Percentiles rank a stretch among this genome's conserved stretches.
phyloP scores from a whole-genome alignment of 1,140 invertebrate species.

The Temnothorax nylanderi region DNA sequence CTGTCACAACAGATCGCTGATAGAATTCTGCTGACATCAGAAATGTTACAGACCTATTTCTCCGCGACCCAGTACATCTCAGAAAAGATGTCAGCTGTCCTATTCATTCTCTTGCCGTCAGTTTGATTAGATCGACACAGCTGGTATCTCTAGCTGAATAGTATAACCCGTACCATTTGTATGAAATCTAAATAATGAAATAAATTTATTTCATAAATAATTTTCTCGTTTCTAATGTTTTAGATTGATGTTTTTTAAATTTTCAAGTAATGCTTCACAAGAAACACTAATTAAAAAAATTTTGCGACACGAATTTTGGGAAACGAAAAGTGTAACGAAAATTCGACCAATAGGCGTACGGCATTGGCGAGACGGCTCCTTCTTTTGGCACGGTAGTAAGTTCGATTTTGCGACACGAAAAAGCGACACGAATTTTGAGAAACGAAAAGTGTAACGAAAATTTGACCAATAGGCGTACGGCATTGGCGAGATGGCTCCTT shows the following conservation, averaged over 20 bases:
- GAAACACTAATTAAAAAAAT: neutral
- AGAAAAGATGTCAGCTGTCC: slow-evolving; percentile 32
- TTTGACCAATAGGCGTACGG: too few species aligned
- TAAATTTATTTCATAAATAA: neutral
- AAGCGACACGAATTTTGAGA: too few species aligned
- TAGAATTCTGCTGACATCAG: slow-evolving; percentile 70
- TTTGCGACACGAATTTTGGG: too few species aligned
- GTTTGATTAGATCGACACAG: slow-evolving; percentile 40
- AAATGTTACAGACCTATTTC: slow-evolving; percentile 64
- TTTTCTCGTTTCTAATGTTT: neutral
- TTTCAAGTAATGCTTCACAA: neutral
- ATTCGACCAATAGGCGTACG: too few species aligned
- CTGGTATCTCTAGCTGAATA: neutral
- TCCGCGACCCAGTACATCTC: slow-evolving; percentile 5
- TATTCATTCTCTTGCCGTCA: neutral
- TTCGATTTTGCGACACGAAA: too few species aligned
- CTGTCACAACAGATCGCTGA: slow-evolving; percentile 76
- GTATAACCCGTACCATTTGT: neutral
- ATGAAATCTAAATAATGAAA: neutral
- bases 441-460: too few species aligned
- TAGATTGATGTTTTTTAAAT: neutral
- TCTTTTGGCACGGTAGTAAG: too few species aligned
- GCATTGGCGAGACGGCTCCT: too few species aligned
- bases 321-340: too few species aligned
- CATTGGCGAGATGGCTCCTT: too few species aligned